Conservation (phyloP, 35 echinoderm and acorn worm species). For the Anneissia japonica region DNA sequence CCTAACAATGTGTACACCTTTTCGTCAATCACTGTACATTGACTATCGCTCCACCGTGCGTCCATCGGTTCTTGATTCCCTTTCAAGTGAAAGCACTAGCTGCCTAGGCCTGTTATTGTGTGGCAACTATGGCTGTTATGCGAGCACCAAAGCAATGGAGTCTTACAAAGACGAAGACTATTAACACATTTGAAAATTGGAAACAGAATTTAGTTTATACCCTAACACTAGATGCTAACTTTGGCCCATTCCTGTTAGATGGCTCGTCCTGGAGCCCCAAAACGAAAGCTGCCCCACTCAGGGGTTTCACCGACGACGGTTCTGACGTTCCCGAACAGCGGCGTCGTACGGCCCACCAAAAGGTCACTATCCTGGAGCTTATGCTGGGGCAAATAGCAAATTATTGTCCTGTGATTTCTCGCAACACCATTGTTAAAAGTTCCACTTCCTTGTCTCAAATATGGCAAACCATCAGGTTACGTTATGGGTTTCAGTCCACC, state of each 20-base stretch:
- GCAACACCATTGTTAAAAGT: constrained; percentile 4
- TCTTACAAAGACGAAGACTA: too few species aligned
- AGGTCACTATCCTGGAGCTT: not conserved
- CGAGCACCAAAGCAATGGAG: too few species aligned
- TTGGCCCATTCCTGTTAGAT: not conserved
- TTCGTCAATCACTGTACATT: too few species aligned
- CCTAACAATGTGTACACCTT: too few species aligned
- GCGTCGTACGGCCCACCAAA: constrained; percentile 1
- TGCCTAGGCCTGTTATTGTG: too few species aligned
- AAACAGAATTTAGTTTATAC: not conserved
- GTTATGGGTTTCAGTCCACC: constrained; percentile 9
- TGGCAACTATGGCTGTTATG: too few species aligned
- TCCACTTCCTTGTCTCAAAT: not conserved
- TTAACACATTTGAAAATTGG: too few species aligned
- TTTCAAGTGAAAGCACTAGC: too few species aligned
- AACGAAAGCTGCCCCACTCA: not conserved
- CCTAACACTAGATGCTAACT: not conserved
- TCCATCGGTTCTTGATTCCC: too few species aligned
- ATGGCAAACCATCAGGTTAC: not conserved
- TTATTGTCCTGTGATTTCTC: constrained; percentile 3
- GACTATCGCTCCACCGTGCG: too few species aligned
- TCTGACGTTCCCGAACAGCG: not conserved
- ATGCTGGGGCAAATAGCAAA: too few species aligned
- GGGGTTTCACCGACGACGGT: not conserved
- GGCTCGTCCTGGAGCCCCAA: not conserved